These are phyloP conservation scores for Crossaster papposus DNA, from an alignment of 53 echinoderm and acorn worm genomes.

Conservation along the genomic window DNA sequence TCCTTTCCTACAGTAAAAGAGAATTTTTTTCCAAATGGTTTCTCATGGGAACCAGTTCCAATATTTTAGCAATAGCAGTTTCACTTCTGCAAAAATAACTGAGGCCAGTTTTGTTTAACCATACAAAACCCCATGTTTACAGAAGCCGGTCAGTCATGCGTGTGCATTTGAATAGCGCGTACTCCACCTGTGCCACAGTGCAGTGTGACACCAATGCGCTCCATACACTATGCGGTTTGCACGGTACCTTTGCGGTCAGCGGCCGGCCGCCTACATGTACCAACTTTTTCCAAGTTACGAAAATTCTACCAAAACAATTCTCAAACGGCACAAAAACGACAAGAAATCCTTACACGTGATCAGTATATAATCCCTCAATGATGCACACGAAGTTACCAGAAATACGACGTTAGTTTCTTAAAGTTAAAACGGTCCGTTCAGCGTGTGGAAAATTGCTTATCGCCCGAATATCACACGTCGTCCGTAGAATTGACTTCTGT, in stretches of 20 bases:
- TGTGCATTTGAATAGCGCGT: not conserved
- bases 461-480: not conserved
- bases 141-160: not conserved
- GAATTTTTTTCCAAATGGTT: not conserved
- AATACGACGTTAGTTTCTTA: not conserved
- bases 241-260: not conserved
- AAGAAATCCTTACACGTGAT: not conserved
- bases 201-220: not conserved
- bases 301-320: not conserved
- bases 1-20: not conserved
- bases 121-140: slow-evolving; percentile 3
- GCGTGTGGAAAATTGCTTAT: not conserved
- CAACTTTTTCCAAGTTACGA: slow-evolving; percentile 21
- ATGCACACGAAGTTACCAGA: not conserved
- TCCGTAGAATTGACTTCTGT: slow-evolving; percentile 7
- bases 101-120: not conserved
- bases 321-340: not conserved
- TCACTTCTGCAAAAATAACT: not conserved
- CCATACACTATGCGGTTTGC: not conserved
- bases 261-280: too few species aligned
- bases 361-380: slow-evolving; percentile 2
- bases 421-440: not conserved
- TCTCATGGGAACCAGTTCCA: not conserved
- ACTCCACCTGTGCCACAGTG: slow-evolving; percentile 6
- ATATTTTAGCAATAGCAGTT: slow-evolving; percentile 5